Conservation (phyloP, 2,797 vertebrate genomes). For the Eulemur rubriventer region DNA sequence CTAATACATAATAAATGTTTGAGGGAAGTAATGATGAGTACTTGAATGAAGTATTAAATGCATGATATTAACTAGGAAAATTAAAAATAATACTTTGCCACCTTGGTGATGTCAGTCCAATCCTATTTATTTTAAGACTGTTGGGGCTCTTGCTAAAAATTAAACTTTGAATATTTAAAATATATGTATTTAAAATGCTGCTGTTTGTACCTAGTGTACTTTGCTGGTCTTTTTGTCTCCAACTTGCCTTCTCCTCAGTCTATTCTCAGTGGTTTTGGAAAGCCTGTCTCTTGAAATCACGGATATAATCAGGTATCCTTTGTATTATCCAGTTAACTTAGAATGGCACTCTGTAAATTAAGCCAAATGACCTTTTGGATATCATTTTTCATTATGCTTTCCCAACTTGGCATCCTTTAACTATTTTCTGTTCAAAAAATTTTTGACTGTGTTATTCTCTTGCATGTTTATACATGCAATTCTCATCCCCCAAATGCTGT, state of each 20-base stretch:
- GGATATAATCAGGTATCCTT: not conserved
- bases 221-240: not conserved
- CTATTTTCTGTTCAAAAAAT: not conserved
- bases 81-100: not conserved
- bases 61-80: constrained; percentile 1
- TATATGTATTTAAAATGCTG: not conserved
- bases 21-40: not conserved
- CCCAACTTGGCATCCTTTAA: not conserved
- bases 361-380: not conserved
- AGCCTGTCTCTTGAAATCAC: constrained; percentile 23
- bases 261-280: not conserved
- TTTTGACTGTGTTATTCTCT: not conserved
- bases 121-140: not conserved
- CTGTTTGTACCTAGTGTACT: not conserved
- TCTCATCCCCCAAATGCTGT: not conserved
- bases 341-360: not conserved
- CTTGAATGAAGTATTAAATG: not conserved
- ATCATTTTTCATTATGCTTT: not conserved
- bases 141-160: not conserved
- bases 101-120: not conserved
- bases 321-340: not conserved
- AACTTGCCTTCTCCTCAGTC: not conserved
- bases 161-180: not conserved
- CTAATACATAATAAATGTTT: not conserved
- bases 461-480: not conserved